phyloP scores from a whole-genome alignment of 2,797 vertebrate genomes.

The Octomys mimax region DNA sequence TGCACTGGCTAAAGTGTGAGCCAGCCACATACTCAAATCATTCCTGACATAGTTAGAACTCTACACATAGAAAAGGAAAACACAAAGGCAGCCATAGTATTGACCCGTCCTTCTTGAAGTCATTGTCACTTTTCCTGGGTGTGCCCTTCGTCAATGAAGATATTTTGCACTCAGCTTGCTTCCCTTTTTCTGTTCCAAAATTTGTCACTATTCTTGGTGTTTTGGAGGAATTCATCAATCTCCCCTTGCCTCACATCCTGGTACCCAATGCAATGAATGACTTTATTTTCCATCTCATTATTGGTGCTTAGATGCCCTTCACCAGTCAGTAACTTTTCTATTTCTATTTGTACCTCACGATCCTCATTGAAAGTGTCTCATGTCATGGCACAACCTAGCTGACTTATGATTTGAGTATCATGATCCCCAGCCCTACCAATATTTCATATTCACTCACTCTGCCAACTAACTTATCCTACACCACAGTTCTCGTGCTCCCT shows the following conservation, averaged over 20 bases:
- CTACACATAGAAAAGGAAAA: neutral
- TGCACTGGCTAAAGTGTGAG: slow-evolving; percentile 35
- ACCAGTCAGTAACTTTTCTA: neutral
- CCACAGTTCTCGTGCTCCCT: neutral
- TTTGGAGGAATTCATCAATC: neutral
- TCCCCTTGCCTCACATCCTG: neutral
- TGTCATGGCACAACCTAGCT: neutral
- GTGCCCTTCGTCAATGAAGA: neutral
- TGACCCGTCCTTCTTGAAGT: neutral
- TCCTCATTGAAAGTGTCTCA: neutral
- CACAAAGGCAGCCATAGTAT: neutral
- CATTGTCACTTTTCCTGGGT: neutral
- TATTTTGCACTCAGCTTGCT: neutral
- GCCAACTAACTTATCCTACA: neutral
- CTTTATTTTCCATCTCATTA: neutral
- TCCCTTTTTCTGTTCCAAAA: neutral
- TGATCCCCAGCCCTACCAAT: neutral
- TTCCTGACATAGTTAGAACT: slow-evolving; percentile 6
- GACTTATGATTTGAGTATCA: neutral
- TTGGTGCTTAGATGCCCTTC: neutral
- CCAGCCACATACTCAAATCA: slow-evolving; percentile 38
- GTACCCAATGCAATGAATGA: neutral
- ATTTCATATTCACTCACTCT: neutral
- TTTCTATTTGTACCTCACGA: neutral
- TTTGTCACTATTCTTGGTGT: neutral